Conservation (phyloP, 2,113 vertebrate species). For the Perca schrenkii region DNA sequence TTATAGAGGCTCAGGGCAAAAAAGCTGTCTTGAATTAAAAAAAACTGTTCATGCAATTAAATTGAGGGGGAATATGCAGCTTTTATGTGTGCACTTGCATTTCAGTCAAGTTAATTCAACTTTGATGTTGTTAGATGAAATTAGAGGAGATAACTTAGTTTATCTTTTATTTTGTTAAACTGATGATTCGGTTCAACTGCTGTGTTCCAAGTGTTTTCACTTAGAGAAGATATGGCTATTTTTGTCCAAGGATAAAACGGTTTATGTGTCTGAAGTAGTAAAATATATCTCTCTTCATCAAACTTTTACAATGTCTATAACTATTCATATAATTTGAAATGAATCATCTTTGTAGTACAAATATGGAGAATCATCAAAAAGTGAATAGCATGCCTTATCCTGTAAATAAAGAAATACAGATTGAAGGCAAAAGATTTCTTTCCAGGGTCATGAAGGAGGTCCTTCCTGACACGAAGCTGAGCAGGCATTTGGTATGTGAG, state of each 20-base stretch:
- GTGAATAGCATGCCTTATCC: not conserved
- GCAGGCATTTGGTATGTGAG: constrained; percentile 35
- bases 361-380: not conserved
- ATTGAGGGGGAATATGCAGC: constrained; percentile 15
- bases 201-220: not conserved
- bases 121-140: constrained; percentile 17
- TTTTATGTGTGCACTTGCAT: constrained; percentile 16
- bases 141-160: constrained; percentile 7
- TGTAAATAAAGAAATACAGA: not conserved
- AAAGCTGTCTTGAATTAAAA: not conserved
- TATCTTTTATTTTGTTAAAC: constrained; percentile 6
- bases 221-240: not conserved
- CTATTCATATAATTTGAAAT: not conserved
- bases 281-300: not conserved
- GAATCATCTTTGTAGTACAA: not conserved
- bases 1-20: constrained; percentile 25
- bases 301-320: not conserved
- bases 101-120: not conserved
- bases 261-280: not conserved
- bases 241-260: not conserved
- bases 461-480: constrained; percentile 44
- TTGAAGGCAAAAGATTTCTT: not conserved
- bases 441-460: constrained; percentile 25
- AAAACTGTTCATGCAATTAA: constrained; percentile 22
- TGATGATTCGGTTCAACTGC: not conserved